Evolutionary conservation across 37 sponge, comb jelly and placozoan species (phyloP), one percentile per base, ranked within the genome.

Genomic region (Chondrilla cf. caribensis): DNA sequence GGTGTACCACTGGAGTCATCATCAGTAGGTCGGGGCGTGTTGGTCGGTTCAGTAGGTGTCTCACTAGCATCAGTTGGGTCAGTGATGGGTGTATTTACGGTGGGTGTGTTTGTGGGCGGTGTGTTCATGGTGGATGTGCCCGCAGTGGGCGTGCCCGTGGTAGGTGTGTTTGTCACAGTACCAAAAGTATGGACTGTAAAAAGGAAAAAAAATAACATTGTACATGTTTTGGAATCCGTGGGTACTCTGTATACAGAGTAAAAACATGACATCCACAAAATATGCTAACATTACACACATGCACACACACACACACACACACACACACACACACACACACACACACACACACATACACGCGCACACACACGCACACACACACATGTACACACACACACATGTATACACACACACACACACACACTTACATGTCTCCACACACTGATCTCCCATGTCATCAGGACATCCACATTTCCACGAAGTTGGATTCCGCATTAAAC

Each of bases 391-490:
- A 26, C 68, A 67, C 68, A 67, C 68, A 67, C 68, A 67, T 33
- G 15, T 33, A 67, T 33, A 67, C 68, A 67, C 68, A 67, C 68
- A 29, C 35, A 67, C 35, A 67, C 68, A 67, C 68, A 67, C 68
- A 67, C 68, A 70, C 87, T 83, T 38, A 87, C 87, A 37, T 21
- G 39, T 47, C 29, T 87, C 83, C 0, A 71, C 44, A 47, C 81
- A 84, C 2, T 40, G n/a, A 33, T 64, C 26, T 2, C 0, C 44
- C 28, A 79, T 33, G 58, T 55, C 41, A 33, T 87, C 88, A 36
- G 89, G 85, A 47, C 89, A 89, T 15, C 78, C 86, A 85, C 89
- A 89, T 21, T 36, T 47, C 58, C 85, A 54, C 19, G 76, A 43
- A 1, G 38, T 81, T 11, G 25, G 25, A 35, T 66, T 76, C 17